Percentiles rank a stretch among this genome's conserved stretches.
Conservation (phyloP, 2,888 invertebrate genomes). For the Bursaphelenchus okinawaensis region DNA sequence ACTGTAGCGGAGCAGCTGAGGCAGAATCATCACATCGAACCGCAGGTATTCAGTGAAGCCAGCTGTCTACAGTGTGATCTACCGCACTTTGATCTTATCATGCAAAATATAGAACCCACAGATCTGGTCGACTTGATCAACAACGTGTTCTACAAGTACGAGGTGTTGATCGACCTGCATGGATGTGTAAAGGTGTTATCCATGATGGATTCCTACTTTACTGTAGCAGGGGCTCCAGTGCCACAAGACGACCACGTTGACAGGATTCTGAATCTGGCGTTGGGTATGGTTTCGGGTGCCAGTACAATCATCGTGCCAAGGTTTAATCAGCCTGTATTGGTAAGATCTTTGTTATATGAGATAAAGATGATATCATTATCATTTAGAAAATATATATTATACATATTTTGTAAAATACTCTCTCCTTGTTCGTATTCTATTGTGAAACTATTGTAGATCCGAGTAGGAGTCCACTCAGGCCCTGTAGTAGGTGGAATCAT, state of each 20-base stretch:
- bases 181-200: slow-evolving; percentile 49
- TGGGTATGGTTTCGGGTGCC: slow-evolving; percentile 56
- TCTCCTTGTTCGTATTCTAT: neutral
- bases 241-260: slow-evolving; percentile 51
- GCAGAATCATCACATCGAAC: slow-evolving; percentile 37
- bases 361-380: neutral
- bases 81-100: slow-evolving; percentile 58
- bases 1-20: slow-evolving; percentile 42
- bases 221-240: slow-evolving; percentile 58
- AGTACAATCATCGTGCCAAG: slow-evolving; percentile 43
- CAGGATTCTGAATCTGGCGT: slow-evolving; percentile 53
- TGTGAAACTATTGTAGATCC: slow-evolving; percentile 24
- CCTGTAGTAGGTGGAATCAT: slow-evolving; percentile 50
- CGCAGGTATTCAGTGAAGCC: slow-evolving; percentile 48
- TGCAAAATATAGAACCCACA: slow-evolving; percentile 50
- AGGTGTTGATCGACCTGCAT: slow-evolving; percentile 39
- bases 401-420: neutral
- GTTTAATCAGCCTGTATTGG: slow-evolving; percentile 38
- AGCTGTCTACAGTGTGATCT: slow-evolving; percentile 59
- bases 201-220: slow-evolving; percentile 57
- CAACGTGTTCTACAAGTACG: slow-evolving; percentile 57
- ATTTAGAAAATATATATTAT: neutral
- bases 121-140: slow-evolving; percentile 58
- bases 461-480: slow-evolving; percentile 43
- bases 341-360: slow-evolving; percentile 20